Evolutionary conservation across 2,888 invertebrate genomes (phyloP).

Genomic region (Dryococelus australis): DNA sequence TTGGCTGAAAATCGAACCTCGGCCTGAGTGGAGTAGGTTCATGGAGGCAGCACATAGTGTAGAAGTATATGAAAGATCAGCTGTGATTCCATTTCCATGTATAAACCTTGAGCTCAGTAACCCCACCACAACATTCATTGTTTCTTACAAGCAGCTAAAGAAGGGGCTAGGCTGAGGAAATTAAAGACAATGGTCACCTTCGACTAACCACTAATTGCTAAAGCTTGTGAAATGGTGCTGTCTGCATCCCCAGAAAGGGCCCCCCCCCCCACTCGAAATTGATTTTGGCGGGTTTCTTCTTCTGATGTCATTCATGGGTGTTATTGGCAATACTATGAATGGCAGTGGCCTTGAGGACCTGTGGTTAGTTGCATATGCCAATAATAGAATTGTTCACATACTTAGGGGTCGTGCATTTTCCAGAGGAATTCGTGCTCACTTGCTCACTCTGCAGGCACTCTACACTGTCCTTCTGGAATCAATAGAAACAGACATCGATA

Average conservation of each 20-base stretch:
- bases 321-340: constrained; percentile 26
- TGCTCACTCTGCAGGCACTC: neutral
- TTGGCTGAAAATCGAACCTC: constrained; percentile 2
- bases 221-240: neutral
- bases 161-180: neutral
- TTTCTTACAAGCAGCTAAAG: neutral
- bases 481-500: neutral
- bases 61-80: neutral
- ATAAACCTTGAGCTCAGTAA: neutral
- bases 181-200: constrained; percentile 27
- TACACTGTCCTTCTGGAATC: neutral
- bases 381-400: constrained; percentile 5
- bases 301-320: constrained; percentile 30
- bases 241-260: neutral
- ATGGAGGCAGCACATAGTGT: constrained; percentile 20
- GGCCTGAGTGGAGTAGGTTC: constrained; percentile 25
- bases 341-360: constrained; percentile 30
- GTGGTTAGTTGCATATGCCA: constrained; percentile 13
- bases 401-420: neutral
- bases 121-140: neutral
- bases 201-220: constrained; percentile 29
- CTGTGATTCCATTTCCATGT: neutral
- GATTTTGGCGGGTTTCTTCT: constrained; percentile 26
- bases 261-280: neutral
- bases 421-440: constrained; percentile 26